Evolutionary conservation across 1,140 invertebrate species (phyloP).

Genomic region (Drepana arcuata): DNA sequence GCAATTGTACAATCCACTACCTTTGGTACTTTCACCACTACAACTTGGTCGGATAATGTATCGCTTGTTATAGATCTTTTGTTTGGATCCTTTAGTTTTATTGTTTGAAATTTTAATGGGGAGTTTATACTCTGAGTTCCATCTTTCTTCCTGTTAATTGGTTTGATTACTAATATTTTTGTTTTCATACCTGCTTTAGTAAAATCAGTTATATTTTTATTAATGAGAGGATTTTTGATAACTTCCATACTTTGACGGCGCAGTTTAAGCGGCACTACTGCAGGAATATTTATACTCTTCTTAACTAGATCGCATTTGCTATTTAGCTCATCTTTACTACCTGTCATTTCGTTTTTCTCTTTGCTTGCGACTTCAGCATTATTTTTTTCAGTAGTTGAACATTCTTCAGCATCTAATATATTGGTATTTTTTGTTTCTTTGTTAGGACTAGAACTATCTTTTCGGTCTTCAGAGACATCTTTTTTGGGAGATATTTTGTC

Average conservation of each 20-base stretch:
- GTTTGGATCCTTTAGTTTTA: constrained; percentile 52
- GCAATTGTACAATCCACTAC: constrained; percentile 41
- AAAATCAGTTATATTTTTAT: constrained; percentile 56
- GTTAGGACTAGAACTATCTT: constrained; percentile 18
- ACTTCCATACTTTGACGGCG: constrained; percentile 51
- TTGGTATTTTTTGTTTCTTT: constrained; percentile 10
- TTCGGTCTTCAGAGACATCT: constrained; percentile 27
- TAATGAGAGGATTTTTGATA: constrained; percentile 58
- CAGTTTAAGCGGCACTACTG: constrained; percentile 47
- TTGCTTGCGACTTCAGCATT: constrained; percentile 3
- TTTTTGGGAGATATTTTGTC: constrained; percentile 56
- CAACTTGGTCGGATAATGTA: constrained; percentile 41
- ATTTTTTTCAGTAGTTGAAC: constrained; percentile 1
- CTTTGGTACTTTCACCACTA: constrained; percentile 53
- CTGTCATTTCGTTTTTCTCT: constrained; percentile 4
- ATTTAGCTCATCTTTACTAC: not conserved
- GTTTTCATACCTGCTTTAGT: constrained; percentile 59
- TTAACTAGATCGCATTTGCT: constrained; percentile 12
- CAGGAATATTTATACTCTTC: constrained; percentile 28
- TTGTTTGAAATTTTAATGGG: constrained; percentile 56
- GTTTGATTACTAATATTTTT: constrained; percentile 63
- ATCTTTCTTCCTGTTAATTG: constrained; percentile 48
- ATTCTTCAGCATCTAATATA: not conserved
- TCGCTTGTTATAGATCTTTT: constrained; percentile 32
- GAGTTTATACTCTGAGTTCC: constrained; percentile 26